Evolutionary conservation across 2,888 invertebrate species (phyloP).

Genomic region (Reticulitermes lucifugus): DNA sequence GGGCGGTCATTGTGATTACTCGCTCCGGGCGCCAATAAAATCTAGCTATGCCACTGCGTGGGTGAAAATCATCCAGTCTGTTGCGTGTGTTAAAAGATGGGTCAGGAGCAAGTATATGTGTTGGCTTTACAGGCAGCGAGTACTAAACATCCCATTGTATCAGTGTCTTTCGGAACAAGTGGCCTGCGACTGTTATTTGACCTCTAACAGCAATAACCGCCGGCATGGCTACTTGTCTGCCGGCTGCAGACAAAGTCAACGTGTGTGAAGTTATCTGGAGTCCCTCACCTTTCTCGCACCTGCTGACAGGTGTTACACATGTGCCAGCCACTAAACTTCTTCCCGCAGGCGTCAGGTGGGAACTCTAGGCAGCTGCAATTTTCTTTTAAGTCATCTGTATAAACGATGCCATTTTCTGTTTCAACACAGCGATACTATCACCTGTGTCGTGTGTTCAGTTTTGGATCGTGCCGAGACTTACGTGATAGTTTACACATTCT

Average conservation of each 20-base stretch:
- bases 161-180: not conserved
- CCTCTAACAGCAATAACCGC: not conserved
- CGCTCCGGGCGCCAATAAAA: too few relatives aligned
- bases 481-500: too few relatives aligned
- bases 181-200: not conserved
- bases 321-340: not conserved
- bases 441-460: too few relatives aligned
- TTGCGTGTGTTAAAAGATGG: too few relatives aligned
- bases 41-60: too few relatives aligned
- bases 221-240: not conserved
- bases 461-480: too few relatives aligned
- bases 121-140: too few relatives aligned
- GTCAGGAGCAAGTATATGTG: too few relatives aligned
- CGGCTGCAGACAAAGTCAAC: constrained; percentile 18
- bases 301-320: constrained; percentile 15
- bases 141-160: too few relatives aligned
- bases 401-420: not conserved
- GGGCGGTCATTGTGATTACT: too few relatives aligned
- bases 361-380: not conserved
- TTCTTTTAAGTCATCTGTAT: not conserved
- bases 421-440: too few relatives aligned
- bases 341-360: constrained; percentile 3
- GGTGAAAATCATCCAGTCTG: too few relatives aligned
- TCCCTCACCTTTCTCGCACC: not conserved
- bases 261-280: not conserved